Evolutionary conservation across 1,140 invertebrate species (phyloP).

Genomic region (Acromyrmex charruanus): DNA sequence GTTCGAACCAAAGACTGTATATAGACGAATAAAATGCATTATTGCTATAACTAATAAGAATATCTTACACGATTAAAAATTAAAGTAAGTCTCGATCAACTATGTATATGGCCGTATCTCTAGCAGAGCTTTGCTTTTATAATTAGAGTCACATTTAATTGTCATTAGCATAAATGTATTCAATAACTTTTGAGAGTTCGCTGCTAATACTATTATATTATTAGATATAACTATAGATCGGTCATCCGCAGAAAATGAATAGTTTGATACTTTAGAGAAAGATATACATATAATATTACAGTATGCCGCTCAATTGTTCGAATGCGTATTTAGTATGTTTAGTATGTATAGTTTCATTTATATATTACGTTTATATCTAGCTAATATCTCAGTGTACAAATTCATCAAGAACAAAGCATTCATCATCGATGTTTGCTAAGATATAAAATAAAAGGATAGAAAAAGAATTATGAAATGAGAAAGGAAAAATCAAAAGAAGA

Average conservation of each 20-base stretch:
- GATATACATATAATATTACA: neutral
- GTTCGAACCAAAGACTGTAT: conserved; percentile 71
- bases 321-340: conserved; percentile 9
- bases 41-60: conserved; percentile 1
- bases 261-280: neutral
- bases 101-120: neutral
- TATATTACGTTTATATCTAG: neutral
- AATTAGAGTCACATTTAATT: conserved; percentile 11
- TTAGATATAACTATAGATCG: conserved; percentile 19
- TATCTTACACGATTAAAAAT: conserved; percentile 25
- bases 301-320: neutral
- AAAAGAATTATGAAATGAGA: neutral
- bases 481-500: neutral
- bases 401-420: neutral
- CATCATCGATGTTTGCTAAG: neutral
- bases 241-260: neutral
- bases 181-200: neutral
- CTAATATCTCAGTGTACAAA: neutral
- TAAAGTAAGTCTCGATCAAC: neutral
- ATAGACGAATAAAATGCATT: neutral
- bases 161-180: neutral
- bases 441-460: neutral
- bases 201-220: conserved; percentile 13
- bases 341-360: conserved; percentile 9
- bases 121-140: conserved; percentile 1